These are phyloP conservation scores for Nudaria mundana DNA, from an alignment of 2,888 invertebrate species.

Conservation along the genomic window DNA sequence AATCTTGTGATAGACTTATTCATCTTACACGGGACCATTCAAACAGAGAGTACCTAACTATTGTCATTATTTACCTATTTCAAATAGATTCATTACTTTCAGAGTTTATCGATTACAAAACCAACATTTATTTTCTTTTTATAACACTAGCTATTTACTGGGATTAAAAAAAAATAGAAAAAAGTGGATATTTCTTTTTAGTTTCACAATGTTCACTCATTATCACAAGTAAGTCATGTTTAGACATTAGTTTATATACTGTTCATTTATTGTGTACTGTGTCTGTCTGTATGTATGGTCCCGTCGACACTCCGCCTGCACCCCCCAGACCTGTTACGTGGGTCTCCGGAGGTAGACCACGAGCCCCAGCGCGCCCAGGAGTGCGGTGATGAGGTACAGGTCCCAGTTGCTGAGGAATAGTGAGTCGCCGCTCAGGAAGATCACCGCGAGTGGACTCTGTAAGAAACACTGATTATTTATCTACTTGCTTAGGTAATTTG, in stretches of 20 bases:
- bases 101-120: too few relatives aligned
- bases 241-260: too few relatives aligned
- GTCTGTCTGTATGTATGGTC: background rate
- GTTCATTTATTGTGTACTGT: too few relatives aligned
- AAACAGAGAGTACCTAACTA: too few relatives aligned
- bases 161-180: too few relatives aligned
- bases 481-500: constrained; percentile 13
- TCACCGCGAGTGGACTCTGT: constrained; percentile 83
- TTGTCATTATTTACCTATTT: too few relatives aligned
- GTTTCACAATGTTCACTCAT: too few relatives aligned
- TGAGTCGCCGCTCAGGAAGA: constrained; percentile 85
- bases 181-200: too few relatives aligned
- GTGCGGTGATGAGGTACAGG: constrained; percentile 91
- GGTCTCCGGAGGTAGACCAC: constrained; percentile 90
- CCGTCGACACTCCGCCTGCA: background rate
- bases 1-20: background rate
- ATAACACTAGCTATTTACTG: too few relatives aligned
- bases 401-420: constrained; percentile 95
- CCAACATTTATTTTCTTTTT: too few relatives aligned
- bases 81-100: too few relatives aligned
- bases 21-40: background rate
- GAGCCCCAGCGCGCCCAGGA: constrained; percentile 90
- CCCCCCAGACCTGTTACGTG: constrained; percentile 14
- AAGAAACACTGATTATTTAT: constrained; percentile 54
- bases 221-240: too few relatives aligned